These are phyloP conservation scores for Drosophila sp. DNA, from an alignment of 1,140 invertebrate species.

Conservation along the genomic window DNA sequence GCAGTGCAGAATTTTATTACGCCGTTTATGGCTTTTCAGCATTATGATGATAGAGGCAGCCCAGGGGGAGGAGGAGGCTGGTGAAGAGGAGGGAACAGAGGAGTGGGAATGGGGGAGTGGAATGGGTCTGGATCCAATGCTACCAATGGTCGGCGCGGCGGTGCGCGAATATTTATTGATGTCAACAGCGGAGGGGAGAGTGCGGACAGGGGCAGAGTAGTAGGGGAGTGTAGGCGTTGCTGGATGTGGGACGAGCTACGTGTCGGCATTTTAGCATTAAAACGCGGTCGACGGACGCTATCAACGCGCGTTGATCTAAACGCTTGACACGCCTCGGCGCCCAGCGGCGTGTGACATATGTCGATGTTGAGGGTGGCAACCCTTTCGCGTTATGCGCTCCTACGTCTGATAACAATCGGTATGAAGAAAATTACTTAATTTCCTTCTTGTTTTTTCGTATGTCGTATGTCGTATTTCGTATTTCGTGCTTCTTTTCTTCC, in stretches of 20 bases:
- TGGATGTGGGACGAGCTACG: slow-evolving; percentile 52
- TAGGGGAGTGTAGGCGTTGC: slow-evolving; percentile 30
- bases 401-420: slow-evolving; percentile 64
- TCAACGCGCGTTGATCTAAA: slow-evolving; percentile 70
- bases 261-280: slow-evolving; percentile 71
- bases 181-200: slow-evolving; percentile 55
- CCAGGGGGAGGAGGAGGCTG: background rate
- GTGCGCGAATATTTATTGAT: slow-evolving; percentile 82
- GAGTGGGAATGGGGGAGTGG: slow-evolving; percentile 1
- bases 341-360: slow-evolving; percentile 72
- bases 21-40: slow-evolving; percentile 81
- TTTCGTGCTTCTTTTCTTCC: slow-evolving; percentile 13
- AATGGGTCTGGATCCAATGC: slow-evolving; percentile 21
- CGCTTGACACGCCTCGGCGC: slow-evolving; percentile 72
- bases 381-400: slow-evolving; percentile 50
- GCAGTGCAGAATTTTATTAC: slow-evolving; percentile 82
- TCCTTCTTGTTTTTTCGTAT: slow-evolving; percentile 35
- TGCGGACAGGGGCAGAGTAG: background rate
- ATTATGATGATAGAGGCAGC: slow-evolving; percentile 63
- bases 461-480: no score
- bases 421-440: slow-evolving; percentile 81
- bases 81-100: background rate
- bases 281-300: slow-evolving; percentile 73
- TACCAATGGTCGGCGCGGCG: slow-evolving; percentile 30
- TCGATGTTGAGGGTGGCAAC: slow-evolving; percentile 56